Evolutionary conservation across 2,113 vertebrate genomes (phyloP), one percentile per base, ranked within the genome.

Genomic region (Aythya baeri): DNA sequence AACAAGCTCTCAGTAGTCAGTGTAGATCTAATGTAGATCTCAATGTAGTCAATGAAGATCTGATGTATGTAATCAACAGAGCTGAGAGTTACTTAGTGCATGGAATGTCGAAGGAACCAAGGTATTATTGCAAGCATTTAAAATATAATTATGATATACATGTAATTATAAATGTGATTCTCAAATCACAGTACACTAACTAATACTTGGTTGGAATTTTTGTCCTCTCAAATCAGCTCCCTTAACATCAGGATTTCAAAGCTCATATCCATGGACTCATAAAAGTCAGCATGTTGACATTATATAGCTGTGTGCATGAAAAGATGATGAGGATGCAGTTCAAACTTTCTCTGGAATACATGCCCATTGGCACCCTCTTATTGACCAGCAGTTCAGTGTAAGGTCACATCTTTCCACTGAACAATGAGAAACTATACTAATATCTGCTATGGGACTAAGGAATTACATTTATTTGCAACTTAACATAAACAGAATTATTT

Each of bases 221-320:
- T 55, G 65, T 43, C 9, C 9, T 20, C 17, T 62, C 1, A 4
- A 81, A 17, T 41, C 34, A 54, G 83, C 41, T n/a, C 5, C 1
- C 27, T 29, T 18, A 63, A 50, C 12, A 36, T 46, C 2, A 9
- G 38, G 34, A 66, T 22, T 54, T 18, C 27, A 66, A 18, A 66
- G 10, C 7, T 67, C 29, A 11, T 57, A 16, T 75, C 76, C 32
- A 34, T 0, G 1, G 22, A 68, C 25, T 21, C 18, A 9, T 1
- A 5, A 18, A 36, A 75, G n/a, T 31, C 57, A 86, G 17, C 9
- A 13, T 36, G 52, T 29, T 82, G 61, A 65, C 4, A 13, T 18
- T 10, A 11, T 22, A 15, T 10, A 50, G 29, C 3, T 84, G 25
- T 36, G 27, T 38, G 32, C 46, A 41, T 57, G 34, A 31, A 16